Evolutionary conservation across 2,888 invertebrate genomes (phyloP), one percentile per base, ranked within the genome.

Genomic region (Scaptomyza caliginosa): DNA sequence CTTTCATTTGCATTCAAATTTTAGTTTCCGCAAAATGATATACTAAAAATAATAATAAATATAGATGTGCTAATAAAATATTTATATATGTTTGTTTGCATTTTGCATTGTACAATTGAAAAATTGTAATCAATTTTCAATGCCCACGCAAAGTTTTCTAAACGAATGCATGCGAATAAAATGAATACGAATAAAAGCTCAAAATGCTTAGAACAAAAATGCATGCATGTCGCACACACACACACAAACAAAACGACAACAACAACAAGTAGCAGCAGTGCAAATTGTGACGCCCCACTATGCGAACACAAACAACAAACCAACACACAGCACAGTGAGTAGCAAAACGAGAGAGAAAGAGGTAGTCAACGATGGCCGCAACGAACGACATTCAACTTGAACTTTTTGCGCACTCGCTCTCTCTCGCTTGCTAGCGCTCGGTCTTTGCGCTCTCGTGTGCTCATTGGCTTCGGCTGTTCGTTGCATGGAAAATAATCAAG

Each of bases 321-420:
- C 10, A 8, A 42, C 56, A 32, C 8, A 56, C 19, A 39, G 32
- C 17, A n/a, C n/a, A n/a, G 36, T 51, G 40, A 49, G 46, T 58
- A 52, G 21, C 42, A 13, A 32, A 39, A 54, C 59, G 60, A 13
- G 45, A 39, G 48, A 38, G 46, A 26, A 42, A 34, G 56, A 51
- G 39, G 17, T 36, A 52, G 39, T 43, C 67, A 55, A 40, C 59
- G 26, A 71, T 64, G 69, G 67, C 71, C 65, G 67, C 71, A 55
- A 62, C 65, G 30, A 59, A 66, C 88, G 88, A 87, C 88, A 88
- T 88, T 88, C 83, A 88, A 88, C 88, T 88, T 88, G 88, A 88
- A 88, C 88, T 88, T 86, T 88, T 87, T 75, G 74, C 79, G 75
- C 75, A 68, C 57, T 65, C 57, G 63, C 56, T 63, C 46, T 38